phyloP scores from a whole-genome alignment of 2,888 invertebrate species.

The Molorchus minor region DNA sequence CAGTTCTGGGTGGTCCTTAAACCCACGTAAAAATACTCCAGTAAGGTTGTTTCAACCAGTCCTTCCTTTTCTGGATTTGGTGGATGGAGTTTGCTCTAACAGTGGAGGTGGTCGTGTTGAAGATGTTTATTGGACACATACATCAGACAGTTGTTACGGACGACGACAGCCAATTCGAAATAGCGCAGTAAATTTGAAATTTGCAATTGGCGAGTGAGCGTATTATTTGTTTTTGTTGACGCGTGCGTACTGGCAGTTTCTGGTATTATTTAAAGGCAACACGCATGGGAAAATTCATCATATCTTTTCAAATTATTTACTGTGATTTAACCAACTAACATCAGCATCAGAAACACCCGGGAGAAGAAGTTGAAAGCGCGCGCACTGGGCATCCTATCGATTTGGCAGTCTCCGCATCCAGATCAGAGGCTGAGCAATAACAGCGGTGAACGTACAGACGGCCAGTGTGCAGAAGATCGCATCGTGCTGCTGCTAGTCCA shows the following conservation, averaged over 20 bases:
- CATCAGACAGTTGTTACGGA: no score
- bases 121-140: no score
- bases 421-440: constrained; percentile 41
- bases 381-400: constrained; percentile 44
- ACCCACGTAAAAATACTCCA: no score
- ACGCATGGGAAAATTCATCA: background rate
- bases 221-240: constrained; percentile 12
- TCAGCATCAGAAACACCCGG: constrained; percentile 39
- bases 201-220: background rate
- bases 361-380: constrained; percentile 44
- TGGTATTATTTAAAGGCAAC: constrained; percentile 6
- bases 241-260: constrained; percentile 7
- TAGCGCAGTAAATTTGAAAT: no score
- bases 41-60: no score
- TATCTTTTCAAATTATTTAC: constrained; percentile 11
- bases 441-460: constrained; percentile 38
- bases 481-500: constrained; percentile 28
- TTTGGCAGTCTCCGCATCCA: constrained; percentile 43
- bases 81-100: no score
- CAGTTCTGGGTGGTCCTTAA: no score
- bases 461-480: constrained; percentile 36
- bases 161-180: no score
- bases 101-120: no score
- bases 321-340: constrained; percentile 14
- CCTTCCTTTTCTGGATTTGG: no score